Conservation (phyloP, 2,888 invertebrate genomes). For the Pachycephus smyrnensis region DNA sequence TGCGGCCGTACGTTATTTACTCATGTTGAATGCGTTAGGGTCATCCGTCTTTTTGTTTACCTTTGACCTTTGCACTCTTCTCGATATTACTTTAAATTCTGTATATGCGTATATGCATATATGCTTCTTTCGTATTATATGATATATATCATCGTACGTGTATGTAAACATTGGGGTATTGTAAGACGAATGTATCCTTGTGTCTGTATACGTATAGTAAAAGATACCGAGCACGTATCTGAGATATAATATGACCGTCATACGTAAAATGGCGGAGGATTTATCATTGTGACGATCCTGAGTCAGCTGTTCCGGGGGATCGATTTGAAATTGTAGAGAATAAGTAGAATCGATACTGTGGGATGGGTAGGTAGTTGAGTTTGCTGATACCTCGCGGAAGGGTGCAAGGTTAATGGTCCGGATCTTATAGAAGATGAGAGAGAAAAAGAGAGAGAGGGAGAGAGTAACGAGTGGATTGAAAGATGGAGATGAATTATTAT, state of each 20-base stretch:
- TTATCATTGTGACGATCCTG: not conserved
- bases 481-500: not conserved
- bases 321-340: not conserved
- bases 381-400: not conserved
- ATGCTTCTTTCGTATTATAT: no score
- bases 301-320: not conserved
- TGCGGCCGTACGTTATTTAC: no score
- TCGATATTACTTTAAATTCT: not conserved
- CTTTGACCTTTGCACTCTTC: not conserved
- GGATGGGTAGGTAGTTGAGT: not conserved
- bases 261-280: not conserved
- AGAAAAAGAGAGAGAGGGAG: no score
- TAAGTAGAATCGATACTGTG: not conserved
- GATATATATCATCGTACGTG: no score
- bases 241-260: not conserved
- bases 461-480: not conserved
- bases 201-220: not conserved
- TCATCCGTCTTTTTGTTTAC: not conserved
- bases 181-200: no score
- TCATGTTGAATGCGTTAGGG: no score
- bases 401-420: not conserved
- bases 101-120: no score
- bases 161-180: no score
- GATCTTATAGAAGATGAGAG: not conserved
- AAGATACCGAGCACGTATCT: not conserved